Evolutionary conservation across 2,113 vertebrate species (phyloP).

Genomic region (Dromaius novaehollandiae): DNA sequence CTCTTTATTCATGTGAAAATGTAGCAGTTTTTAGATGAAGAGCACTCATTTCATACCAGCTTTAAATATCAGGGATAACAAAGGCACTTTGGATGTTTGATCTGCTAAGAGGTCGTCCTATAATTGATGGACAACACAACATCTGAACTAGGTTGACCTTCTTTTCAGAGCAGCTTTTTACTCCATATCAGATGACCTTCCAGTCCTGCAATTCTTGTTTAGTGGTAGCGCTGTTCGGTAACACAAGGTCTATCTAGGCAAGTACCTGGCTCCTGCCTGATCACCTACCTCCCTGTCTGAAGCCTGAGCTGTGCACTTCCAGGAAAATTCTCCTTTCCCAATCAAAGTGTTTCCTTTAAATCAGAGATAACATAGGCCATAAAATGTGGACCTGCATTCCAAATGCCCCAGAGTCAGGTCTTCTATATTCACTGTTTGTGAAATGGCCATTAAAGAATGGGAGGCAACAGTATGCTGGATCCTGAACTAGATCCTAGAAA

Average conservation of each 20-base stretch:
- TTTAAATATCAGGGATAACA: background rate
- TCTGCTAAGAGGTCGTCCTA: background rate
- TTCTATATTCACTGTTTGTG: background rate
- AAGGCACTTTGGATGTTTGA: background rate
- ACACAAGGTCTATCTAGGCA: background rate
- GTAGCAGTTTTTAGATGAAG: background rate
- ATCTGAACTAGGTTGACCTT: background rate
- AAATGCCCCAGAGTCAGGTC: background rate
- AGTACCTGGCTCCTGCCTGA: background rate
- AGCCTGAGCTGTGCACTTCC: rapidly evolving
- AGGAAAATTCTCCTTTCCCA: background rate
- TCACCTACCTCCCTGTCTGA: background rate
- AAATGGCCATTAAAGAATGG: background rate
- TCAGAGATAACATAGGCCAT: background rate
- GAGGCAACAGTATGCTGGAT: background rate
- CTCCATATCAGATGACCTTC: background rate
- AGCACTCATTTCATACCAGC: background rate
- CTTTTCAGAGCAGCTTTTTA: background rate
- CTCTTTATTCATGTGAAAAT: background rate
- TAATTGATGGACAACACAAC: background rate
- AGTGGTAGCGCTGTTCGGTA: background rate
- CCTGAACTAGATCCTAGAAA: background rate
- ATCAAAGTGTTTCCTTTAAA: background rate
- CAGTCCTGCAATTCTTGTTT: background rate
- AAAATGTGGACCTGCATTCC: background rate